A percentile compares a stretch with the other conserved stretches of the same genome.
These are phyloP conservation scores for Trichomycterus rosablanca DNA, from an alignment of 2,113 vertebrate genomes.

Conservation along the genomic window DNA sequence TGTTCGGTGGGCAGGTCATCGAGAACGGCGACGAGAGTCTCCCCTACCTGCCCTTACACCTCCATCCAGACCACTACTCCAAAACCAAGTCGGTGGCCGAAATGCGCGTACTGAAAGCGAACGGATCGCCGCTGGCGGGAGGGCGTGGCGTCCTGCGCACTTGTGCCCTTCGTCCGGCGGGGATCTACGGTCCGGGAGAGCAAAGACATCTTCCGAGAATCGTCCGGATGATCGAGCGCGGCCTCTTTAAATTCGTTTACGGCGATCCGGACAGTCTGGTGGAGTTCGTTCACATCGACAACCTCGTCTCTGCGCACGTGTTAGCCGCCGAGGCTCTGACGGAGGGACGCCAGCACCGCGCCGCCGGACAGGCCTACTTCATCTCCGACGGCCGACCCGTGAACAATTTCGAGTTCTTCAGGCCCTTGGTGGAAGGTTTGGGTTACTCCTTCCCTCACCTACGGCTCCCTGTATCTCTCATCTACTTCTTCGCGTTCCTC, in stretches of 20 bases:
- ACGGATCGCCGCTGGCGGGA: constrained; percentile 56
- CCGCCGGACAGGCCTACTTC: constrained; percentile 89
- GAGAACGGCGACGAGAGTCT: constrained; percentile 85
- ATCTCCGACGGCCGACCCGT: constrained; percentile 86
- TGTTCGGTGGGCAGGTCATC: constrained; percentile 89
- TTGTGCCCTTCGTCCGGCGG: constrained; percentile 84
- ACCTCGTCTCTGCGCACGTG: constrained; percentile 80
- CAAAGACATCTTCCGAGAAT: constrained; percentile 90
- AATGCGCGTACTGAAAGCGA: constrained; percentile 81
- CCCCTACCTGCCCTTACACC: constrained; percentile 87
- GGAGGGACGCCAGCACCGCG: constrained; percentile 59
- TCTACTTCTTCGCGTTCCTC: constrained; percentile 85
- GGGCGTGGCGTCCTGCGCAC: constrained; percentile 67
- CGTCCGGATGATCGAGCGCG: constrained; percentile 82
- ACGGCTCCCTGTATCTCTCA: constrained; percentile 75
- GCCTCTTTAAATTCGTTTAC: constrained; percentile 84
- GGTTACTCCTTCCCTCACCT: constrained; percentile 81
- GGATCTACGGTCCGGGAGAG: constrained; percentile 92
- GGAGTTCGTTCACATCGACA: constrained; percentile 92
- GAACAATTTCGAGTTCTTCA: constrained; percentile 94
- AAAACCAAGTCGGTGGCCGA: constrained; percentile 89
- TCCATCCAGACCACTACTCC: constrained; percentile 90
- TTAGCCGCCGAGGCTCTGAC: constrained; percentile 77
- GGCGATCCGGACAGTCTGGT: constrained; percentile 80
- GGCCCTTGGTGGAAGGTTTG: constrained; percentile 85